Conservation (phyloP, 2,113 vertebrate genomes). For the cat (Felis catus) region F.catus_Fca126_mat1.0 CM031417.1:70784001-70784500, state of each 20-base stretch:
- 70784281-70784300: background rate
- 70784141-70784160: background rate
- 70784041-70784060: background rate
- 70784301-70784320: background rate
- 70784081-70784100: background rate
- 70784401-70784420: background rate
- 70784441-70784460: conserved; percentile 45
- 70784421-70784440: background rate
- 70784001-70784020: background rate
- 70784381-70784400: background rate
- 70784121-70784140: background rate
- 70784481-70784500: conserved; percentile 70
- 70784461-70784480: conserved; percentile 65
- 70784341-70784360: background rate
- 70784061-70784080: background rate
- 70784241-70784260: background rate
- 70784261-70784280: background rate
- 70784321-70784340: background rate
- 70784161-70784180: background rate
- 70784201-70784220: background rate
- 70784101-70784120: background rate
- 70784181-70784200: background rate
- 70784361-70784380: background rate
- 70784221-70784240: background rate
- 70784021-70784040: background rate